phyloP scores from a whole-genome alignment of 2,888 invertebrate genomes.

The Limnephilus rhombicus region DNA sequence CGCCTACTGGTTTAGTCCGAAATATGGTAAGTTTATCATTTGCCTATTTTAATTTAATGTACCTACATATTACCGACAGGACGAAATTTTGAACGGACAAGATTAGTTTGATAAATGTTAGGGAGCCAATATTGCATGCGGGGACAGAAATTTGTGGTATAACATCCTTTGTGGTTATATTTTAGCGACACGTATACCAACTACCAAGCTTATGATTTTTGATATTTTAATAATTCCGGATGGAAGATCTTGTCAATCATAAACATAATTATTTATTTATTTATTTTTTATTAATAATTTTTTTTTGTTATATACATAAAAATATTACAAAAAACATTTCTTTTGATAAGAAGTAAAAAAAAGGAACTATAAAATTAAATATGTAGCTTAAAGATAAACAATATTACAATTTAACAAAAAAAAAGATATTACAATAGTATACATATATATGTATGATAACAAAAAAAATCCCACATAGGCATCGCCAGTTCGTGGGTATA shows the following conservation, averaged over 20 bases:
- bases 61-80: neutral
- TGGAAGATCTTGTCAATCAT: neutral
- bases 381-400: too few relatives aligned
- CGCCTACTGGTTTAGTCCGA: neutral
- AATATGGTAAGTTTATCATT: constrained; percentile 1
- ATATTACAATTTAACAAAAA: too few relatives aligned
- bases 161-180: neutral
- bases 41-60: neutral
- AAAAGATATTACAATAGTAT: too few relatives aligned
- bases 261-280: too few relatives aligned
- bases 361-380: too few relatives aligned
- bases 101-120: neutral
- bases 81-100: neutral
- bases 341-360: too few relatives aligned
- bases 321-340: too few relatives aligned
- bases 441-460: too few relatives aligned
- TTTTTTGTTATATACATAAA: too few relatives aligned
- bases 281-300: too few relatives aligned
- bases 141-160: neutral
- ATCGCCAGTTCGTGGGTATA: too few relatives aligned
- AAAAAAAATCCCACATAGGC: too few relatives aligned
- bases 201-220: neutral
- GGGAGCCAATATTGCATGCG: neutral
- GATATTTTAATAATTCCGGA: neutral
- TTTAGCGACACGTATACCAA: neutral